Base-by-base conservation (phyloP, 2,113 vertebrate genomes). In the Zonotrichia leucophrys region DNA sequence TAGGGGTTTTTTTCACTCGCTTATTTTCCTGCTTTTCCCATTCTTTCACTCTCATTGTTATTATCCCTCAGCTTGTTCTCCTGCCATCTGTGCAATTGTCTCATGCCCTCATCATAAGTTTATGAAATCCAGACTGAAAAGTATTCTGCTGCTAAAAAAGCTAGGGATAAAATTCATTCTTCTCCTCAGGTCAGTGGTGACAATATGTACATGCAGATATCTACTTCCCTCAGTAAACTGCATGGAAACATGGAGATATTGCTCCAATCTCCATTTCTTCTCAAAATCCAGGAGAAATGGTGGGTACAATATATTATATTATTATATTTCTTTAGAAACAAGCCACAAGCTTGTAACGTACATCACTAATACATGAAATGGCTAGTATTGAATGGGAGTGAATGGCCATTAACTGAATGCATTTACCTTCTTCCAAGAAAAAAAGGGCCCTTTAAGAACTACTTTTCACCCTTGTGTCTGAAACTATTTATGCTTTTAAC, bases 371-470 rank as follows among this genome's bases (percentile, higher is more conserved):
- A 35, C 83, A 49, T 89, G 73, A 66, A 95, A 90, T 67, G 77
- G 55, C 79, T 92, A n/a, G 59, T 47, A 41, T 69, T 41, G 44
- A 91, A 10, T 75, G 41, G 64, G 46, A 90, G 33, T 55, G 69
- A 94, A 33, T 77, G 39, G 58, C 59, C 87, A 22, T 92, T 69
- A 93, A 86, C 2, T 86, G 92, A 91, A 68, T 86, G 41, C 15
- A 86, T 94, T 90, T 89, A 47, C 59, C 91, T 95, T 95, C 41
- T 47, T 92, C 64, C 62, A 80, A 31, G 89, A 73, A 89, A 68
- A 66, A 39, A 74, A 53, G 17, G 33, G 23, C 25, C 28, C 63
- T 58, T 81, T 81, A 84, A 70, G 39, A 66, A 46, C 75, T 94
- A 30, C 47, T 90, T 90, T 94, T 93, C 47, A 92, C 56, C 27